Evolutionary conservation across 2,888 invertebrate species (phyloP), one percentile per base, ranked within the genome.

Genomic region (Zelleria hepariella): DNA sequence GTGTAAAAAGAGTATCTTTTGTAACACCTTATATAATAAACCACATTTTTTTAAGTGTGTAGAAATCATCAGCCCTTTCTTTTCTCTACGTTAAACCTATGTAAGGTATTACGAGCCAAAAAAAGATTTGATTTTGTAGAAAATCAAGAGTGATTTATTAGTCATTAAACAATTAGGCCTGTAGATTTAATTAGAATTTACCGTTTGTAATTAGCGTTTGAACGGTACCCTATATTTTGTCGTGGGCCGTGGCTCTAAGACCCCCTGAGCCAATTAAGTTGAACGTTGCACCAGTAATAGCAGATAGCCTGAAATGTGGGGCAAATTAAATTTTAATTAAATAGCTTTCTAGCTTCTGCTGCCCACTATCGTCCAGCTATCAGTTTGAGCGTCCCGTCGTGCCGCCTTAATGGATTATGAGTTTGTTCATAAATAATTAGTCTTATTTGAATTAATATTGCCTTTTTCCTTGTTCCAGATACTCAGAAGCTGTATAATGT

Each of bases 281-380:
- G 53, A 24, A 24, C 53, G 25, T 24, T 21, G 53, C 24, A 24
- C 20, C 5, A 27, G 18, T 55, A 32, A 56, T 56, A 21, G 55
- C n/a, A 32, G 27, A 21, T 56, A 23, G 54, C 24, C 55, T 32
- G 27, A 18, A 32, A n/a, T 23, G 55, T 53, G 21, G 55, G 21
- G n/a, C 26, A 56, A 56, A 56, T 56, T 27, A 26, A 55, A 27
- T 55, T 55, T 26, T 55, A 55, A 55, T 55, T 55, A 56, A 56
- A 56, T 56, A 32, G 10, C 20, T 7, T 7, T 10, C 15, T 15
- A 20, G 7, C 2, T 7, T 10, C 15, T 15, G 10, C 20, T 32
- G 42, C n/a, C 42, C 55, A 10, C 5, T 27, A 23, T 56, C 18
- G 20, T 56, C 42, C 32, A 18, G 18, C 24, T 24, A 53, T 53